Conservation (phyloP, 2,113 vertebrate genomes). For the Python bivittatus region DNA sequence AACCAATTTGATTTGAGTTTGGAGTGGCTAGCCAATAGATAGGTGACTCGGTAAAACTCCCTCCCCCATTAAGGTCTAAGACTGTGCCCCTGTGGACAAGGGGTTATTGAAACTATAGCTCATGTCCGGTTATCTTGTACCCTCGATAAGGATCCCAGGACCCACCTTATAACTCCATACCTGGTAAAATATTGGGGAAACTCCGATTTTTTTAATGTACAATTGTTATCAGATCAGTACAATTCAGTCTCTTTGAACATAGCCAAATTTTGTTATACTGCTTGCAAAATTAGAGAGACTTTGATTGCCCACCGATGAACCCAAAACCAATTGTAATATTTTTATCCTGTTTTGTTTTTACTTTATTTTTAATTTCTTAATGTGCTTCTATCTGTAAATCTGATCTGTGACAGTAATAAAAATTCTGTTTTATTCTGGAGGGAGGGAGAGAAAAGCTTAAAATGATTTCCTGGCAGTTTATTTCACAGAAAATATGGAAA, state of each 20-base stretch:
- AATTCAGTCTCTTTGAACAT: background rate
- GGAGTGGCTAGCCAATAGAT: no score
- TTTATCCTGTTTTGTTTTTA: background rate
- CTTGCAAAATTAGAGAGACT: background rate
- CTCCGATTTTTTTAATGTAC: background rate
- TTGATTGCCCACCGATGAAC: background rate
- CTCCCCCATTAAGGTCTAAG: background rate
- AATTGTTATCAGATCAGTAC: background rate
- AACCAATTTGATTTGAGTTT: background rate
- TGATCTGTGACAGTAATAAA: background rate
- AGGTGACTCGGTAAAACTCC: background rate
- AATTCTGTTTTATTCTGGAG: background rate
- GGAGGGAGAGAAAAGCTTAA: background rate
- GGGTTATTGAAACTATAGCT: background rate
- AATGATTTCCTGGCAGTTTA: background rate
- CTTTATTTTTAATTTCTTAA: background rate
- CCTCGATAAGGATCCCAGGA: background rate
- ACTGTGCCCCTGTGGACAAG: background rate
- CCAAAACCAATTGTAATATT: background rate
- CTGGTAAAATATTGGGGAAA: background rate
- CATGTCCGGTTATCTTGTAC: background rate
- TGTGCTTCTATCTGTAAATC: background rate
- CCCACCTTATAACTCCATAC: background rate
- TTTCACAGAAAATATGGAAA: background rate
- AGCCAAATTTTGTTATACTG: background rate